Conservation (phyloP, 1,140 invertebrate species). For the Coenobita brevimanus region DNA sequence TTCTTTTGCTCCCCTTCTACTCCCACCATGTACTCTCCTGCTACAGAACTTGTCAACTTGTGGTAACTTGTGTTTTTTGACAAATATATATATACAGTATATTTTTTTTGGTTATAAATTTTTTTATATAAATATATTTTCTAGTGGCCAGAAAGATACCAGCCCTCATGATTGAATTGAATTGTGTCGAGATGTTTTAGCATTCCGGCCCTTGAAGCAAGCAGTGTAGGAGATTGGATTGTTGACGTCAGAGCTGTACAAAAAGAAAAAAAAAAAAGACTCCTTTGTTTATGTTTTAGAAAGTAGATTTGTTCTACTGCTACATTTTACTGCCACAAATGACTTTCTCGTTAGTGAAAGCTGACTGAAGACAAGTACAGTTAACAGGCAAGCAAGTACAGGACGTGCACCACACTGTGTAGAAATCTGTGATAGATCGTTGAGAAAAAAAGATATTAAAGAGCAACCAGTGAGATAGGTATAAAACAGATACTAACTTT, state of each 20-base stretch:
- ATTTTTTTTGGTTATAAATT: no score
- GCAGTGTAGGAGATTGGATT: not conserved
- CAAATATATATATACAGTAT: no score
- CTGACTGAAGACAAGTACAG: conserved; percentile 21
- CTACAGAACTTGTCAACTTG: no score
- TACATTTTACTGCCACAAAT: conserved; percentile 21
- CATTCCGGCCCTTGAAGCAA: conserved; percentile 19
- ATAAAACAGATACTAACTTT: no score
- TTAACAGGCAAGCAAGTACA: conserved; percentile 21
- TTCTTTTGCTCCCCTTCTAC: no score
- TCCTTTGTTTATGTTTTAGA: conserved; percentile 41
- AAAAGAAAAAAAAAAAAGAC: conserved; percentile 26
- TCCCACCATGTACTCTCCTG: no score
- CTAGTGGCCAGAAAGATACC: no score
- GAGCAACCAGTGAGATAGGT: no score
- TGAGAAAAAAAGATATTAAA: conserved; percentile 38
- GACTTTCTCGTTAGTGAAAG: conserved; percentile 21
- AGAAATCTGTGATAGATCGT: conserved; percentile 57
- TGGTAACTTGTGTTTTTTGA: no score
- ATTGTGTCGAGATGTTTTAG: conserved; percentile 35
- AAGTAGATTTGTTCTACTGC: conserved; percentile 63
- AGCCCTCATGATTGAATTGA: conserved; percentile 16
- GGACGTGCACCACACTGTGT: conserved; percentile 32
- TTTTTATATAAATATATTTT: no score
- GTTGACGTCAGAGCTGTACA: conserved; percentile 36